These are phyloP conservation scores for Ophion ellenae DNA, from an alignment of 2,888 invertebrate genomes.

Conservation along the genomic window DNA sequence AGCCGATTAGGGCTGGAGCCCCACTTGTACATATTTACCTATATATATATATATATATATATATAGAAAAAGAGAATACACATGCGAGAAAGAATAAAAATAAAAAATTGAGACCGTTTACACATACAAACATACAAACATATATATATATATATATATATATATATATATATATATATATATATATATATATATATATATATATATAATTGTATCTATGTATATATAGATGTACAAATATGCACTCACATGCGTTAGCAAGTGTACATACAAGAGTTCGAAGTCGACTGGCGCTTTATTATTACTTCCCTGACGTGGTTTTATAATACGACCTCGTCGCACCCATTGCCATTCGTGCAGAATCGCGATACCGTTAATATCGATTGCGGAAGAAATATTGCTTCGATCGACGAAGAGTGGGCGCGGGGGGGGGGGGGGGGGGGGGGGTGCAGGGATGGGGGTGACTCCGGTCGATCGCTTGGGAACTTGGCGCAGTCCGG, in stretches of 20 bases:
- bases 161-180: no score
- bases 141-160: no score
- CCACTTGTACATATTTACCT: no score
- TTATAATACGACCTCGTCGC: conserved; percentile 58
- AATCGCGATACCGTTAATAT: conserved; percentile 65
- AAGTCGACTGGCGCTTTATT: background rate
- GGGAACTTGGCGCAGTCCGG: background rate
- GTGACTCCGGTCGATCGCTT: conserved; percentile 2
- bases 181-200: no score
- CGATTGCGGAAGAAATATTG: conserved; percentile 62
- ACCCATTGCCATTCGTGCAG: conserved; percentile 61
- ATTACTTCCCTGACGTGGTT: conserved; percentile 45
- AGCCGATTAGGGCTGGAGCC: no score
- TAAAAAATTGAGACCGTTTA: no score
- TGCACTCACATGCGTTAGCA: background rate
- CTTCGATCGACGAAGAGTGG: conserved; percentile 5
- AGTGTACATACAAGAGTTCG: background rate
- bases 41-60: no score
- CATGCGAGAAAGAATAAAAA: no score
- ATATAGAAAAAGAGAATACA: no score
- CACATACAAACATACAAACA: no score
- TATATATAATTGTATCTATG: no score
- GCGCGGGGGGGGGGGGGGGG: background rate
- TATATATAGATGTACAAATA: background rate
- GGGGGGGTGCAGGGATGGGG: background rate